Conservation (phyloP, 2,888 invertebrate species). For the Mactromeris polynyma region DNA sequence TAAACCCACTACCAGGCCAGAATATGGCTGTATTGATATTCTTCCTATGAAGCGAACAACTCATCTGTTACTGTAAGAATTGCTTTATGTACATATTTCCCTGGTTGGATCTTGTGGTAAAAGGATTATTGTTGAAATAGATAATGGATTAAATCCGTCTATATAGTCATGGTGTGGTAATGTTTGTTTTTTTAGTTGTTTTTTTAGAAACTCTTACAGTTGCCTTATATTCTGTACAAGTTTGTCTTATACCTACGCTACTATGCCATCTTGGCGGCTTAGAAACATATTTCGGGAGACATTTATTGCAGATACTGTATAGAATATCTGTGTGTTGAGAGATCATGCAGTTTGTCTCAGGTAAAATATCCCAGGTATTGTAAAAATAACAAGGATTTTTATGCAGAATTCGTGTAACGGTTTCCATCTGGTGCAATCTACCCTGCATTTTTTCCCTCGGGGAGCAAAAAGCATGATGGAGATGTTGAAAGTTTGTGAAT, state of each 20-base stretch:
- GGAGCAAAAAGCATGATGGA: neutral
- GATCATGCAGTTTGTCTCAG: neutral
- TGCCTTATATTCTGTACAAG: neutral
- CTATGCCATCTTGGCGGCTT: neutral
- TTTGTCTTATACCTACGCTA: neutral
- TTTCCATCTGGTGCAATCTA: neutral
- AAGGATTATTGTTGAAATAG: neutral
- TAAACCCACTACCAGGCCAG: neutral
- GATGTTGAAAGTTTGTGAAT: neutral
- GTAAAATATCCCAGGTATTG: conserved; percentile 1
- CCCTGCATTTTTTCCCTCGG: neutral
- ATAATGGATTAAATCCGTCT: neutral
- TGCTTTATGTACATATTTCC: neutral
- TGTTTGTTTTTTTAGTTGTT: neutral
- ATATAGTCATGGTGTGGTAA: neutral
- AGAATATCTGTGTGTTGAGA: neutral
- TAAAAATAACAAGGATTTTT: conserved; percentile 18
- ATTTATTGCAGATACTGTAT: neutral
- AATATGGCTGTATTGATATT: neutral
- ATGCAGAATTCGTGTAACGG: neutral
- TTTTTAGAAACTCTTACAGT: neutral
- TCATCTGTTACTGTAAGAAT: neutral
- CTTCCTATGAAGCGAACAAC: neutral
- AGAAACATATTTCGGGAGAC: neutral
- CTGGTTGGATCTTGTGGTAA: neutral